These are phyloP conservation scores for Ptiloglossa arizonensis DNA, from an alignment of 1,140 invertebrate genomes.

Conservation along the genomic window DNA sequence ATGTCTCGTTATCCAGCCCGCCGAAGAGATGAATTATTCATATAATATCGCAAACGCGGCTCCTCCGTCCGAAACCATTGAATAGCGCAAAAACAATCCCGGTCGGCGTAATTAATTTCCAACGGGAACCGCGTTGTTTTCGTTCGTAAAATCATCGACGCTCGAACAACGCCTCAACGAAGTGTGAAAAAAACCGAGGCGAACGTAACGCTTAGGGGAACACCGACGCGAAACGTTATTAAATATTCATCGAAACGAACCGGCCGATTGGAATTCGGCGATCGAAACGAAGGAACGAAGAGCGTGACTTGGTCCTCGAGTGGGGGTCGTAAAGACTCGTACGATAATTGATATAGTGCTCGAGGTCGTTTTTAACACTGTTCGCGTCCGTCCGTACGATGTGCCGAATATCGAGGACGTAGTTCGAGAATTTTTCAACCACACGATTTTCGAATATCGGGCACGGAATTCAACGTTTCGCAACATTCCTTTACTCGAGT, in stretches of 20 bases:
- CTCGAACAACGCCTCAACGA: background rate
- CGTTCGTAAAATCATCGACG: background rate
- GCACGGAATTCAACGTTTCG: too few species aligned
- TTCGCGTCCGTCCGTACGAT: too few species aligned
- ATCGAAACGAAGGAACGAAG: slow-evolving; percentile 17
- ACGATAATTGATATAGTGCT: too few species aligned
- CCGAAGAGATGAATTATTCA: slow-evolving; percentile 35
- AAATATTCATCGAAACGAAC: slow-evolving; percentile 33
- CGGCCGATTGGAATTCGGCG: slow-evolving; percentile 6
- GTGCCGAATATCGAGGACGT: too few species aligned
- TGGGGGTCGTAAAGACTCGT: background rate
- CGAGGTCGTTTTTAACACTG: too few species aligned
- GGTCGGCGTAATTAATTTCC: slow-evolving; percentile 3
- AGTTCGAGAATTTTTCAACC: too few species aligned
- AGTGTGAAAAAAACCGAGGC: background rate
- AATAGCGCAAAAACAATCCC: background rate
- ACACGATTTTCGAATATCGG: too few species aligned
- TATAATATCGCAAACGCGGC: background rate
- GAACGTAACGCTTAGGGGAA: too few species aligned
- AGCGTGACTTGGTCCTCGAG: background rate
- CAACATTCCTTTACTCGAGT: too few species aligned
- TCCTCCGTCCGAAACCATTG: background rate
- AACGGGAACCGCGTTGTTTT: background rate
- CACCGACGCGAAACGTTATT: background rate
- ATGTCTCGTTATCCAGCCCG: slow-evolving; percentile 18